Percentiles rank a stretch among this genome's conserved stretches.
phyloP scores from a whole-genome alignment of 35 echinoderm and acorn worm species.

The Anneissia japonica region DNA sequence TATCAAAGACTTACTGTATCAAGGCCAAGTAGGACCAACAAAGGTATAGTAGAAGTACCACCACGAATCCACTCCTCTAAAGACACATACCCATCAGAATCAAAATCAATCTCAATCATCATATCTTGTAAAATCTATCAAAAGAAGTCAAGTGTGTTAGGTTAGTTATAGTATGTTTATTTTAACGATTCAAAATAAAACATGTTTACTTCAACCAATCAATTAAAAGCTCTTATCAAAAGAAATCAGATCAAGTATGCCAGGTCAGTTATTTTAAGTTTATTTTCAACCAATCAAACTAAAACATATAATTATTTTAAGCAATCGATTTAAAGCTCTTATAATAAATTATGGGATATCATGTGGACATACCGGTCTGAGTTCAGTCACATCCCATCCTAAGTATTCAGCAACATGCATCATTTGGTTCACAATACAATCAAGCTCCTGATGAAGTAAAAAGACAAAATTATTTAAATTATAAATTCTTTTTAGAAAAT shows the following conservation, averaged over 20 bases:
- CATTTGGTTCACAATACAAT: constrained; percentile 99
- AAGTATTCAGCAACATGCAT: constrained; percentile 99
- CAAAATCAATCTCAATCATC: constrained; percentile 99
- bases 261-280: too few relatives aligned
- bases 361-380: constrained; percentile 77
- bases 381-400: constrained; percentile 97
- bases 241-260: too few relatives aligned
- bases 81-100: constrained; percentile 96
- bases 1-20: constrained; percentile 91
- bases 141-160: neutral
- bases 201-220: too few relatives aligned
- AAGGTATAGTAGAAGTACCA: constrained; percentile 96
- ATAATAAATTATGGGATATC: too few relatives aligned
- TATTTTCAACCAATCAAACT: too few relatives aligned
- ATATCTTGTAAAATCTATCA: constrained; percentile 91
- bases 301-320: too few relatives aligned
- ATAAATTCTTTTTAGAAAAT: too few relatives aligned
- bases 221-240: too few relatives aligned
- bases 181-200: too few relatives aligned
- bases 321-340: too few relatives aligned
- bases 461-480: neutral
- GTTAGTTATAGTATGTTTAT: too few relatives aligned
- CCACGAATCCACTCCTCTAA: constrained; percentile 99
- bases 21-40: constrained; percentile 89
- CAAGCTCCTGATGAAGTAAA: constrained; percentile 72